Evolutionary conservation across 2,888 invertebrate genomes (phyloP).

Genomic region (Parapristionchus giblindavisi): DNA sequence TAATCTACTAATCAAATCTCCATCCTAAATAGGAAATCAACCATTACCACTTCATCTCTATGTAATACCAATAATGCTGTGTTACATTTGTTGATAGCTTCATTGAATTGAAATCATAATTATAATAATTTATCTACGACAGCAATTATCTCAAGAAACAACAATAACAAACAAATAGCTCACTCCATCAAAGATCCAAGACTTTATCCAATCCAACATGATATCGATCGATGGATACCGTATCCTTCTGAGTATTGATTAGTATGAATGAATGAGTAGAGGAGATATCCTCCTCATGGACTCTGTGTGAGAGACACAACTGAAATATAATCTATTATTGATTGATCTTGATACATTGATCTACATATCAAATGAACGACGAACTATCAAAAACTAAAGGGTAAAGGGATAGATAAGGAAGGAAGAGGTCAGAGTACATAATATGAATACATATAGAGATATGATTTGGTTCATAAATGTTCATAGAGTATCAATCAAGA

Average conservation of each 20-base stretch:
- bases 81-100: no score
- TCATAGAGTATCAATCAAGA: no score
- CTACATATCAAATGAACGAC: no score
- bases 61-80: not conserved
- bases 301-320: not conserved
- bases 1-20: not conserved
- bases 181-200: constrained; percentile 18
- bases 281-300: not conserved
- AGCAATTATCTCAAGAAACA: not conserved
- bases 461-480: no score
- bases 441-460: no score
- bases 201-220: constrained; percentile 24
- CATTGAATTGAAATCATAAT: no score
- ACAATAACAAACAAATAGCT: not conserved
- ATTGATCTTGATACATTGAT: no score
- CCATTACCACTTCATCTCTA: not conserved
- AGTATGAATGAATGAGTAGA: not conserved
- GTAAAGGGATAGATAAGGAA: no score
- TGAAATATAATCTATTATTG: not conserved
- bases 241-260: not conserved
- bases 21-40: not conserved
- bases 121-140: no score
- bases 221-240: not conserved
- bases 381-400: no score
- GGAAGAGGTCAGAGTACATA: no score